Evolutionary conservation across 64 coral and sea anemone genomes (phyloP).

Genomic region (Acropora tenuis): DNA sequence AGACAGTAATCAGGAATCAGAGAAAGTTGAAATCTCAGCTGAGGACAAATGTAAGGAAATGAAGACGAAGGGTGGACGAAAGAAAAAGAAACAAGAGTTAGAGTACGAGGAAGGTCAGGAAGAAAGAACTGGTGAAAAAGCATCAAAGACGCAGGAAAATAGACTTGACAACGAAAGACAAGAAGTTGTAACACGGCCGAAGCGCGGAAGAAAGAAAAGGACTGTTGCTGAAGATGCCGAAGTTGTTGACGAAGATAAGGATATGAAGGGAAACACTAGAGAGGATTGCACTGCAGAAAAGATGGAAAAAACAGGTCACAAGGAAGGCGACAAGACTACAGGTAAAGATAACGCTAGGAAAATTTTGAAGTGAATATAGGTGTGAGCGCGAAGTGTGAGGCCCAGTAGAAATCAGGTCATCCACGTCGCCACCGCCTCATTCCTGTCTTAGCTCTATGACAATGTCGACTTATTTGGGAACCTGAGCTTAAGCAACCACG

Average conservation of each 20-base stretch:
- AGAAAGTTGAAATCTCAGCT: neutral
- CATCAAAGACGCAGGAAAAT: no score
- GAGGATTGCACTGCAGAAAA: neutral
- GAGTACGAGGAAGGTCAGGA: no score
- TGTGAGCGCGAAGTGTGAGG: neutral
- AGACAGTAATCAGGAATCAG: neutral
- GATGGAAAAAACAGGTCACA: neutral
- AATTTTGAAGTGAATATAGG: neutral
- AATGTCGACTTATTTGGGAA: no score
- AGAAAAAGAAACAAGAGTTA: constrained; percentile 23
- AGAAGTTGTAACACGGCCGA: no score
- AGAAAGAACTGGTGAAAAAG: no score
- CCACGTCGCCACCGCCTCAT: no score
- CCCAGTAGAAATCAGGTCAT: no score
- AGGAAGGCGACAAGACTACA: neutral
- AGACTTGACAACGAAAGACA: no score
- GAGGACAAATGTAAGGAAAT: neutral
- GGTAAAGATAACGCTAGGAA: neutral
- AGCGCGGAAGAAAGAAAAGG: no score
- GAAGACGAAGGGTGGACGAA: neutral
- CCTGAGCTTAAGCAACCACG: no score
- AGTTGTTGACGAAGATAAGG: neutral
- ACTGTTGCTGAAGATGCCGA: no score
- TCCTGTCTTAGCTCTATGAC: no score
- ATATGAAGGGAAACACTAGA: neutral